These are phyloP conservation scores for Leucophora obtusa DNA, from an alignment of 2,888 invertebrate species.

Conservation along the genomic window DNA sequence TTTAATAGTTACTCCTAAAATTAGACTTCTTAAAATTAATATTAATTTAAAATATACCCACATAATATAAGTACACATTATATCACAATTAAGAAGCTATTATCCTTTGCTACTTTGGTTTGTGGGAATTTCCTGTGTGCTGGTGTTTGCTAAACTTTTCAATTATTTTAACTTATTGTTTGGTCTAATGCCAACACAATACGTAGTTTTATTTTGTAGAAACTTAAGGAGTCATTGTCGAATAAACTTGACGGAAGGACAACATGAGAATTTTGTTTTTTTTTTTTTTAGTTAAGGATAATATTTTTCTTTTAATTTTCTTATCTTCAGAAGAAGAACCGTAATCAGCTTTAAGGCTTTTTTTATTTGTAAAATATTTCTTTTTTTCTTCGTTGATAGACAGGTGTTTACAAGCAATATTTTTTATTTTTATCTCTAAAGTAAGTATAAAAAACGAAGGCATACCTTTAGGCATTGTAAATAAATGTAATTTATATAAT, in stretches of 20 bases:
- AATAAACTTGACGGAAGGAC: constrained; percentile 13
- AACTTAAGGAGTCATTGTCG: constrained; percentile 32
- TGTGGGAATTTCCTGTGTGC: not conserved
- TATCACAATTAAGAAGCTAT: constrained; percentile 27
- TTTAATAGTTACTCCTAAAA: too few relatives aligned
- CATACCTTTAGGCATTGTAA: constrained; percentile 21
- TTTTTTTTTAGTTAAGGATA: not conserved
- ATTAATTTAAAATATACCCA: not conserved
- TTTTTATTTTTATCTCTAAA: not conserved
- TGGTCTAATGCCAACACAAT: constrained; percentile 44
- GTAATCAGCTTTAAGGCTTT: constrained; percentile 15
- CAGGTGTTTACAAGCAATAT: constrained; percentile 37
- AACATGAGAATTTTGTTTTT: not conserved
- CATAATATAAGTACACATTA: not conserved
- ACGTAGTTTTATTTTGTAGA: constrained; percentile 5
- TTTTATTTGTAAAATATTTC: constrained; percentile 5
- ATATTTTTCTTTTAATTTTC: constrained; percentile 6
- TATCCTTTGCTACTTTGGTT: constrained; percentile 11
- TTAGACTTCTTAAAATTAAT: not conserved
- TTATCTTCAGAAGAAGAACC: not conserved
- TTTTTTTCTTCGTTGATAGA: constrained; percentile 19
- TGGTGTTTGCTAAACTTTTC: constrained; percentile 10
- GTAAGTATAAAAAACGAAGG: not conserved
- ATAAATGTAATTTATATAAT: not conserved
- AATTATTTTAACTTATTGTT: constrained; percentile 33